These are phyloP conservation scores for Drosophila paramelanica DNA, from an alignment of 2,888 invertebrate species.

Conservation along the genomic window DNA sequence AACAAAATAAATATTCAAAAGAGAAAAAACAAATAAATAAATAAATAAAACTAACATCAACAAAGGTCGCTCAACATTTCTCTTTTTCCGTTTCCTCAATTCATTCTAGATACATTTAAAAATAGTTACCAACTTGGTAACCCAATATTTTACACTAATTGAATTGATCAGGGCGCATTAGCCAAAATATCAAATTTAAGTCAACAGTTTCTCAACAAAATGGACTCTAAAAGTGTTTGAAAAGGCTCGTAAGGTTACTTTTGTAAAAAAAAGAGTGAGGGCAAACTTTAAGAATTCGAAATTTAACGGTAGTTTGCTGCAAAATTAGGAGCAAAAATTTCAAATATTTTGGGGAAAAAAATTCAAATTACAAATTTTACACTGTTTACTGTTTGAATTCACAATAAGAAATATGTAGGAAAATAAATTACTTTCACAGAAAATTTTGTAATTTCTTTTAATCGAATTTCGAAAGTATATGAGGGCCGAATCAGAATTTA, in stretches of 20 bases:
- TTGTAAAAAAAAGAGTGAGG: no score
- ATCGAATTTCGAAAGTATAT: neutral
- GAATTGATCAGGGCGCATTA: conserved; percentile 22
- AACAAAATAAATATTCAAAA: conserved; percentile 24
- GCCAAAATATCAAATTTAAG: conserved; percentile 51
- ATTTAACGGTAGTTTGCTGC: no score
- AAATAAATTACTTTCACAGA: no score
- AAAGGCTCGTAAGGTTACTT: conserved; percentile 4
- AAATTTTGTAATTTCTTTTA: no score
- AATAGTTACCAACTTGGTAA: conserved; percentile 18
- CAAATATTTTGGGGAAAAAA: no score
- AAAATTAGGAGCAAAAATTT: no score
- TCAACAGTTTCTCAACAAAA: neutral
- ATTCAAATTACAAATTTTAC: no score
- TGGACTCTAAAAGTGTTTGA: conserved; percentile 10
- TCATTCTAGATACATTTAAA: neutral
- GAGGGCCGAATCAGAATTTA: no score
- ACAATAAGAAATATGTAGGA: no score
- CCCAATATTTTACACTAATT: conserved; percentile 28
- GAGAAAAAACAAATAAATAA: conserved; percentile 7
- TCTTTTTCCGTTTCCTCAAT: conserved; percentile 1
- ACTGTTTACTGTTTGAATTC: no score
- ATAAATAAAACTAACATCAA: conserved; percentile 19
- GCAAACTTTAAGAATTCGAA: no score
- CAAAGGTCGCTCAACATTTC: conserved; percentile 1